Evolutionary conservation across 2,797 vertebrate species (phyloP).

Genomic region (Salmo trutta): DNA sequence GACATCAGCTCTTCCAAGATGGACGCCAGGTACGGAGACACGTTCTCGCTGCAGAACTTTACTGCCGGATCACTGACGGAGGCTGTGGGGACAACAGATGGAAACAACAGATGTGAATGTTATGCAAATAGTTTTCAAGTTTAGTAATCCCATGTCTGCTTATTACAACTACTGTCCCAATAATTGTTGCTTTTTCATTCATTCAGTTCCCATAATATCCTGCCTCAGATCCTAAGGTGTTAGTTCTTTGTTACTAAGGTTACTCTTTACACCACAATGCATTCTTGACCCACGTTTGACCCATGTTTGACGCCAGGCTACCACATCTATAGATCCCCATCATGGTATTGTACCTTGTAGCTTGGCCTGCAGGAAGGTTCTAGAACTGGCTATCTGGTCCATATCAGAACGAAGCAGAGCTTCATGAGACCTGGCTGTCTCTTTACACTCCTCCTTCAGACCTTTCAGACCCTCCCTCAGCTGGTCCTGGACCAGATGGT

Average conservation of each 20-base stretch:
- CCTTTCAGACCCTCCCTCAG: constrained; percentile 71
- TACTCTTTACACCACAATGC: not conserved
- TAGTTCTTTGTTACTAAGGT: too few relatives aligned
- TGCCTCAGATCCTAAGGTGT: too few relatives aligned
- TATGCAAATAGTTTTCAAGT: too few relatives aligned
- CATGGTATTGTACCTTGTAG: constrained; percentile 72
- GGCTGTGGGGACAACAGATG: constrained; percentile 55
- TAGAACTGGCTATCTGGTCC: constrained; percentile 83
- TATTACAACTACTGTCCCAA: too few relatives aligned
- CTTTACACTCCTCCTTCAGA: constrained; percentile 79
- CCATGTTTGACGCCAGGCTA: not conserved
- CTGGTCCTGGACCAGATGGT: constrained; percentile 77
- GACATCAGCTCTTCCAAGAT: constrained; percentile 86
- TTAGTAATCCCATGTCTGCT: too few relatives aligned
- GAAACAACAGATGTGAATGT: not conserved
- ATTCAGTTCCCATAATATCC: too few relatives aligned
- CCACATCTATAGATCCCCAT: not conserved
- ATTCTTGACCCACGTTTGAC: not conserved
- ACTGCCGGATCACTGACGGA: constrained; percentile 75
- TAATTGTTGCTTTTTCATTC: too few relatives aligned
- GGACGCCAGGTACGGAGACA: constrained; percentile 83
- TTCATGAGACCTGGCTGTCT: constrained; percentile 69
- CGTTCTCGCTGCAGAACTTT: constrained; percentile 74
- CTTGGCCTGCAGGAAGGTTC: constrained; percentile 80
- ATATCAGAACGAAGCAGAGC: constrained; percentile 82